phyloP scores from a whole-genome alignment of 2,113 vertebrate genomes.

The Apeltes quadracus region DNA sequence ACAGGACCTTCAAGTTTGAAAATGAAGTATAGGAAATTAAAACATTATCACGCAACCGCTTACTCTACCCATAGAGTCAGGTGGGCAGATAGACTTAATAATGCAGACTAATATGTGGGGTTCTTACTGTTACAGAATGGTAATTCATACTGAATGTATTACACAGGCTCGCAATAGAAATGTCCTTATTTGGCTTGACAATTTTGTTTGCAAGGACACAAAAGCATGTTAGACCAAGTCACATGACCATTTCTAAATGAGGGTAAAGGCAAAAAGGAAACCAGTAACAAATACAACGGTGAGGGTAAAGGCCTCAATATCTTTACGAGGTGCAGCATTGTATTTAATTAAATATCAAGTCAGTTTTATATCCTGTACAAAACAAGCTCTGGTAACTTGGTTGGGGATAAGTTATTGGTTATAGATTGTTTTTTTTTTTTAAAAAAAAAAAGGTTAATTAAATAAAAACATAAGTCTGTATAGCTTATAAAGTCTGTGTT shows the following conservation, averaged over 20 bases:
- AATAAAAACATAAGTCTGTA: not conserved
- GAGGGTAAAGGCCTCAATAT: not conserved
- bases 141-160: not conserved
- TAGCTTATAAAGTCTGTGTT: not conserved
- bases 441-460: not conserved
- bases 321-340: not conserved
- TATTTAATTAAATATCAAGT: not conserved
- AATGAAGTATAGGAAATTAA: not conserved
- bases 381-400: not conserved
- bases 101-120: not conserved
- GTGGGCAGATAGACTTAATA: not conserved
- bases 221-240: not conserved
- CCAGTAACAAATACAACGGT: not conserved
- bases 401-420: not conserved
- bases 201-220: not conserved
- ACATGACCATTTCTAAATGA: not conserved
- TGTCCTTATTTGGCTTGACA: not conserved
- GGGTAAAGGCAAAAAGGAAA: not conserved
- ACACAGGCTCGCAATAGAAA: not conserved
- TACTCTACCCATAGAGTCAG: not conserved
- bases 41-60: not conserved
- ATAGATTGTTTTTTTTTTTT: not conserved
- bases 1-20: not conserved
- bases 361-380: not conserved
- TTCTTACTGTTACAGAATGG: not conserved